Evolutionary conservation across 2,888 invertebrate species (phyloP).

Genomic region (Lasius platythorax): DNA sequence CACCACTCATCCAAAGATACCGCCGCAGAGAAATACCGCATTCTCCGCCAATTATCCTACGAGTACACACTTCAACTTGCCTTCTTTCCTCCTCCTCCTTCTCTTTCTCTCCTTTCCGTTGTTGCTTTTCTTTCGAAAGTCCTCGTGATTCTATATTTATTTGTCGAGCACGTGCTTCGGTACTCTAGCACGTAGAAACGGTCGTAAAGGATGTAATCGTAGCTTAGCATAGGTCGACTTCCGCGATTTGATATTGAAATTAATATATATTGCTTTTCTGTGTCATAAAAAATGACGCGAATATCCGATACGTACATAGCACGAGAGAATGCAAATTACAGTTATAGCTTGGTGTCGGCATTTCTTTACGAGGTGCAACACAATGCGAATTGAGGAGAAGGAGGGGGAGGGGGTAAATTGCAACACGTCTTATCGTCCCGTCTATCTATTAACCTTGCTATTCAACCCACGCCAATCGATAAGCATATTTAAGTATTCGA

Average conservation of each 20-base stretch:
- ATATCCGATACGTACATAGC: neutral
- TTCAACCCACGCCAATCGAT: slow-evolving; percentile 55
- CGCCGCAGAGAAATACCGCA: slow-evolving; percentile 77
- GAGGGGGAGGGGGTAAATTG: slow-evolving; percentile 33
- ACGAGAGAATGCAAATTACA: slow-evolving; percentile 36
- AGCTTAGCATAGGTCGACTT: slow-evolving; percentile 42
- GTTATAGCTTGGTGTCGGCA: slow-evolving; percentile 28
- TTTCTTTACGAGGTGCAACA: slow-evolving; percentile 47
- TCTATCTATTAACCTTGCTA: slow-evolving; percentile 64
- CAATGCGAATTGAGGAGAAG: slow-evolving; percentile 57
- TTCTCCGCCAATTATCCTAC: slow-evolving; percentile 80
- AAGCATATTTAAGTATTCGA: slow-evolving; percentile 40
- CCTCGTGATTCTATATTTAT: slow-evolving; percentile 76
- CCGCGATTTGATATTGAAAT: slow-evolving; percentile 59
- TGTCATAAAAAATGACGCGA: neutral
- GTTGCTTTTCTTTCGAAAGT: slow-evolving; percentile 68
- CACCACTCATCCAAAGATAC: slow-evolving; percentile 79
- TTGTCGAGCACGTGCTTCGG: slow-evolving; percentile 78
- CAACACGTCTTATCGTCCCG: slow-evolving; percentile 58
- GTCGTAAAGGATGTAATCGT: slow-evolving; percentile 53
- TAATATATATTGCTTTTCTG: neutral
- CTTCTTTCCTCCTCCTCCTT: slow-evolving; percentile 4
- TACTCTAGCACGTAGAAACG: slow-evolving; percentile 32
- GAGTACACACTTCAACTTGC: slow-evolving; percentile 65
- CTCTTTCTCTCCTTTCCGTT: slow-evolving; percentile 46